Evolutionary conservation across 2,113 vertebrate genomes (phyloP), one percentile per base, ranked within the genome.

Genomic region (Willisornis vidua): DNA sequence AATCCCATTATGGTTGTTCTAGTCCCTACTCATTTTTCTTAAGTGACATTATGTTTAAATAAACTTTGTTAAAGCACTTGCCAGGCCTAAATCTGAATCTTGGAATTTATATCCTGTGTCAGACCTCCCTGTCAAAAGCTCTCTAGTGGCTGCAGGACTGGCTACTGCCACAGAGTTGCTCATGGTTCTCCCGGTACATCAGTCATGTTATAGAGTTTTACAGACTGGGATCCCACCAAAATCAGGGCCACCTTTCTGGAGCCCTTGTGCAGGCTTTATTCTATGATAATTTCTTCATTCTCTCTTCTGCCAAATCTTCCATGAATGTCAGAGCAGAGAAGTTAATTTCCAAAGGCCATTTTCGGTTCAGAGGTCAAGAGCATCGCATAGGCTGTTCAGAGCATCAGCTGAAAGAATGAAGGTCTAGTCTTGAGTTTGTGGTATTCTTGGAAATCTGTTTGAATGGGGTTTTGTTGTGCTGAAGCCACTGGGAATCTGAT

Each of bases 401-500:
- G n/a, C n/a, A 58, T 74, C n/a, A 54, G 5, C 77, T 67, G 57
- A n/a, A 71, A 81, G 66, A 81, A 31, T 24, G 43, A 68, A 65
- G 51, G n/a, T 67, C 23, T 75, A 25, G 35, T 25, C 63, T 43
- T 25, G 31, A 74, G 28, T 37, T 39, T 1, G 0, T 65, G 23
- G 13, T 76, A 23, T 65, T 94, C 67, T 48, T 90, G 48, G 51
- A 67, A 63, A 51, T 78, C 18, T 12, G 14, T 88, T 73, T 87
- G 43, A 84, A 85, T 77, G n/a, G 14, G 20, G 20, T 51, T 84
- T 91, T 94, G 84, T 91, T 91, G 61, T 74, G 57, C 70, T 59
- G 65, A 55, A 89, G 72, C 74, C 46, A 10, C 24, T 86, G 75
- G 22, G 28, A 85, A 83, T 20, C 19, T 58, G 65, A 22, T 58